Percentiles rank a stretch among this genome's conserved stretches.
Evolutionary conservation across 2,888 invertebrate genomes (phyloP).

Genomic region (Acanthosepion lycidas): DNA sequence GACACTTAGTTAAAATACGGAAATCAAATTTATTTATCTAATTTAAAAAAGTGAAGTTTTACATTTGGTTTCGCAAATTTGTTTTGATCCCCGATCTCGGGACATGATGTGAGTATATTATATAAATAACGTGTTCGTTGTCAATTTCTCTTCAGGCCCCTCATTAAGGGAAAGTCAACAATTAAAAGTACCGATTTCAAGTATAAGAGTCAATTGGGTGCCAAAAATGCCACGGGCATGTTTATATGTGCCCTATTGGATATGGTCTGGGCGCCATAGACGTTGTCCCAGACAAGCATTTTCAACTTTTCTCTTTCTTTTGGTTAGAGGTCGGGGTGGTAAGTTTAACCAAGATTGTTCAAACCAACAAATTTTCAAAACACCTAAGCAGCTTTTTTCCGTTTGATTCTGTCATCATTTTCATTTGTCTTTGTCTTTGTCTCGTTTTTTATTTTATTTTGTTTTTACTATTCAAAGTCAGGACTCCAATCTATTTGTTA

Average conservation of each 20-base stretch:
- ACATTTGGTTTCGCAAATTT: not conserved
- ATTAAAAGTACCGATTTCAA: not conserved
- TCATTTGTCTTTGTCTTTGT: not conserved
- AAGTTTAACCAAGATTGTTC: not conserved
- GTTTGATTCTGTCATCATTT: not conserved
- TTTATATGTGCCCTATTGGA: not conserved
- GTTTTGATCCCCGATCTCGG: not conserved
- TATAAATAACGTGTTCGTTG: not conserved
- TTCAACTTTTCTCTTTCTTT: not conserved
- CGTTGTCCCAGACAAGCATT: not conserved
- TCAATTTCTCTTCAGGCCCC: not conserved
- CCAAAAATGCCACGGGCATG: not conserved
- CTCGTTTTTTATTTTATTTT: not conserved
- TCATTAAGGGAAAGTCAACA: not conserved
- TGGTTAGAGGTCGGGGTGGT: not conserved
- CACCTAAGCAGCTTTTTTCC: not conserved
- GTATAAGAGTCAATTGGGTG: not conserved
- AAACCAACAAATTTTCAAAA: slow-evolving; percentile 7
- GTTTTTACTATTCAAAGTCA: not conserved
- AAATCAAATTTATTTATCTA: too few relatives aligned
- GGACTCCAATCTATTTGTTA: not conserved
- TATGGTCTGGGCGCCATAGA: not conserved
- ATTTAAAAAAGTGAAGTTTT: too few relatives aligned
- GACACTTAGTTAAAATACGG: too few relatives aligned
- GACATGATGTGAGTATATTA: not conserved